These are phyloP conservation scores for Egretta garzetta DNA, from an alignment of 2,113 vertebrate species.

Conservation along the genomic window DNA sequence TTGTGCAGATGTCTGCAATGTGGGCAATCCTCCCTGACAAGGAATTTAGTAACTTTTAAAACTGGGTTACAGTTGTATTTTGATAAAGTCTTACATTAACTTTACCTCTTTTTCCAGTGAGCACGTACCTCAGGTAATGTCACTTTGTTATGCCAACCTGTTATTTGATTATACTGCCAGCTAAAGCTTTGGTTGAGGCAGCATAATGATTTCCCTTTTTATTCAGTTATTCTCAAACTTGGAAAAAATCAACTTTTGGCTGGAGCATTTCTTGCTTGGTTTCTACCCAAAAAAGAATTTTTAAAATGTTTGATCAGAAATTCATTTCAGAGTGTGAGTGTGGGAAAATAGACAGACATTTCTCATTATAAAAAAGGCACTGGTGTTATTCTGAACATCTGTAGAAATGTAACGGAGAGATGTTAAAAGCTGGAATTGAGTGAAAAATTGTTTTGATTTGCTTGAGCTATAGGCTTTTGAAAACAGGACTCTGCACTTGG, in stretches of 20 bases:
- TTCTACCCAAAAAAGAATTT: neutral
- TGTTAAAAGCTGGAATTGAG: constrained; percentile 14
- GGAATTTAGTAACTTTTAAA: neutral
- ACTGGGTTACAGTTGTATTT: neutral
- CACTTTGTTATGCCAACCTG: neutral
- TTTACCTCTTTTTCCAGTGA: neutral
- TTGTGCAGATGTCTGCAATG: neutral
- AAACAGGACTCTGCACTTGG: neutral
- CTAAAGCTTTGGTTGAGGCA: neutral
- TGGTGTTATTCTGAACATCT: neutral
- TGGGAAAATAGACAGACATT: neutral
- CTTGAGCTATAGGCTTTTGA: neutral
- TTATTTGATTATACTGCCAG: neutral
- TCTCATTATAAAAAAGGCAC: neutral
- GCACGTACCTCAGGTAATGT: neutral
- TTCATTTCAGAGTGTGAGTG: neutral
- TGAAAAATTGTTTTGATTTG: constrained; percentile 8
- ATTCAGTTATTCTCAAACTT: neutral
- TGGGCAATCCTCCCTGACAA: neutral
- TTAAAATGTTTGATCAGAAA: neutral
- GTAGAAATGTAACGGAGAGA: neutral
- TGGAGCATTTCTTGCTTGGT: neutral
- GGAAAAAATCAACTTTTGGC: neutral
- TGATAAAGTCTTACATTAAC: neutral
- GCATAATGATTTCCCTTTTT: neutral